Evolutionary conservation across 2,797 vertebrate species (phyloP).

Genomic region (Lates japonicus): DNA sequence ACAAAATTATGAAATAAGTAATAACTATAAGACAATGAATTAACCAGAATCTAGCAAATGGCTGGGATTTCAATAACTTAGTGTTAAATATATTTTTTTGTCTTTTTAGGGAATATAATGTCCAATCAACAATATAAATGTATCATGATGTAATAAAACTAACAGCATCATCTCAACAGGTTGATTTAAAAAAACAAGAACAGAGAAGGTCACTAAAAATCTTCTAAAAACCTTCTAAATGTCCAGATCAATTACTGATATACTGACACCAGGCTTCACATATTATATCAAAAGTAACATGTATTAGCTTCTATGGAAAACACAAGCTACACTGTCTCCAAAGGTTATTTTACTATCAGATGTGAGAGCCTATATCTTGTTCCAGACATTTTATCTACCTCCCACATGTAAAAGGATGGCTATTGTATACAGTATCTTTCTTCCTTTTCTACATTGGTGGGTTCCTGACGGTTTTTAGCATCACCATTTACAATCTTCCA

Average conservation of each 20-base stretch:
- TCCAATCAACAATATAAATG: background rate
- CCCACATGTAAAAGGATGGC: slow-evolving; percentile 43
- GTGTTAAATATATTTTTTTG: background rate
- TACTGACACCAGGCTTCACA: slow-evolving; percentile 59
- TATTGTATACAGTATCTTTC: slow-evolving; percentile 59
- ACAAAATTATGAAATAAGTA: background rate
- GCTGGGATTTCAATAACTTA: background rate
- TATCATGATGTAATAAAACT: background rate
- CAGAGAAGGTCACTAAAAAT: slow-evolving; percentile 59
- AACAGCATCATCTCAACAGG: slow-evolving; percentile 36
- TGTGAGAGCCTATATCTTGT: slow-evolving; percentile 42
- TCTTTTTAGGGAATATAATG: slow-evolving; percentile 1
- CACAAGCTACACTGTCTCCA: background rate
- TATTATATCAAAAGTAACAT: slow-evolving; percentile 36
- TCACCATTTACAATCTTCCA: slow-evolving; percentile 76
- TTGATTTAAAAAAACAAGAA: slow-evolving; percentile 56
- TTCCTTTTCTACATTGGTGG: slow-evolving; percentile 56
- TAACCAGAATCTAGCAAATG: slow-evolving; percentile 1
- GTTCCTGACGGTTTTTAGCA: slow-evolving; percentile 75
- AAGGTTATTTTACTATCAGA: slow-evolving; percentile 42
- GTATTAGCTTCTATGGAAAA: background rate
- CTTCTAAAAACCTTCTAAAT: slow-evolving; percentile 46
- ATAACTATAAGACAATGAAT: background rate
- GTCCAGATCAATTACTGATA: slow-evolving; percentile 32
- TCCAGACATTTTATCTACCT: slow-evolving; percentile 47